Percentiles rank a stretch among this genome's conserved stretches.
Evolutionary conservation across 2,113 vertebrate genomes (phyloP).

Genomic region (Drymodes brunneopygia): DNA sequence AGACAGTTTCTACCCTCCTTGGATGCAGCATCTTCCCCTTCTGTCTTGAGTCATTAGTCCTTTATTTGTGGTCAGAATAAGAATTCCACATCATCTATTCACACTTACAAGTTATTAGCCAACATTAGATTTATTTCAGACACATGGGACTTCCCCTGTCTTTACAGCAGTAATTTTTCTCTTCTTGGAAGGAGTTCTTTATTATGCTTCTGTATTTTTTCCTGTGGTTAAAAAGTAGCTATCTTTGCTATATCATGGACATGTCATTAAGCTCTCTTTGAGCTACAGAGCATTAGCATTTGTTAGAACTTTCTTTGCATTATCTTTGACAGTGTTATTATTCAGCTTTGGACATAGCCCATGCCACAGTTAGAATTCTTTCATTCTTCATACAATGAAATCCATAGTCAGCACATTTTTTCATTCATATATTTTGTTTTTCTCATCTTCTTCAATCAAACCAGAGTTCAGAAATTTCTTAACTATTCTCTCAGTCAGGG

Average conservation of each 20-base stretch:
- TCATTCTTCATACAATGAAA: background rate
- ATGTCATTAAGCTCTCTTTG: background rate
- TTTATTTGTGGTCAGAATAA: background rate
- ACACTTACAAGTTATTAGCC: background rate
- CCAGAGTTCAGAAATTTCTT: background rate
- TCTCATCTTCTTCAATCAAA: background rate
- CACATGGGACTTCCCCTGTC: background rate
- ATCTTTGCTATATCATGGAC: background rate
- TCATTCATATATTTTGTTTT: background rate
- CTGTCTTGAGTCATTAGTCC: background rate
- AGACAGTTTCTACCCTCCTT: background rate
- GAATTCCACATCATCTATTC: background rate
- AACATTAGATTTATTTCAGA: background rate
- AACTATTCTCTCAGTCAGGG: background rate
- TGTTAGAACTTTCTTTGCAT: background rate
- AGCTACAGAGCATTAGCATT: background rate
- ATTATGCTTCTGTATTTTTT: background rate
- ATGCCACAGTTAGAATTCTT: background rate
- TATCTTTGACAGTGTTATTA: background rate
- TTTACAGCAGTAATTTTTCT: background rate
- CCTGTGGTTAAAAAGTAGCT: background rate
- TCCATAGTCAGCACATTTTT: background rate
- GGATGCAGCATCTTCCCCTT: background rate
- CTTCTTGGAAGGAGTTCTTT: background rate
- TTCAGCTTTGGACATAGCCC: background rate